These are phyloP conservation scores for Cataglyphis albicans DNA, from an alignment of 2,888 invertebrate species.

Conservation along the genomic window DNA sequence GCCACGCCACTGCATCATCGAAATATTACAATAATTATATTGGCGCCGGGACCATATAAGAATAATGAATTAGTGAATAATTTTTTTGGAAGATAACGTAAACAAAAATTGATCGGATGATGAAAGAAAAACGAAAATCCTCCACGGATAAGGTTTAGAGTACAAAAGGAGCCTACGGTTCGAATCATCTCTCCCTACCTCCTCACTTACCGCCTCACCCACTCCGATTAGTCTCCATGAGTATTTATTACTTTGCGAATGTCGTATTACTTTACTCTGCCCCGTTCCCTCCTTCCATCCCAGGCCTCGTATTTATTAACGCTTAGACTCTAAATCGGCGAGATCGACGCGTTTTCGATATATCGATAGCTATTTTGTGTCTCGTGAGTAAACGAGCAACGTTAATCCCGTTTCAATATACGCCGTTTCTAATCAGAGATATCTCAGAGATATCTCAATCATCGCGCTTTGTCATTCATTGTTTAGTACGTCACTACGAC, in stretches of 20 bases:
- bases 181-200: slow-evolving; percentile 20
- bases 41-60: slow-evolving; percentile 1
- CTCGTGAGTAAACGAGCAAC: not conserved
- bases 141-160: slow-evolving; percentile 69
- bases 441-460: not conserved
- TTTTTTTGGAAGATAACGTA: not conserved
- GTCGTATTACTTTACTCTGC: not conserved
- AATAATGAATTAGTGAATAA: not conserved
- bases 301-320: slow-evolving; percentile 71
- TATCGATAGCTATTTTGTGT: not conserved
- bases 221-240: slow-evolving; percentile 2
- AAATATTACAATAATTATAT: not conserved
- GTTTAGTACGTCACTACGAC: not conserved
- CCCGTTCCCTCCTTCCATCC: slow-evolving; percentile 32
- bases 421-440: not conserved
- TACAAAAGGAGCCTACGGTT: slow-evolving; percentile 73
- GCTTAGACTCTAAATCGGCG: slow-evolving; percentile 49
- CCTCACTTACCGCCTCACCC: not conserved
- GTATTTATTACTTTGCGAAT: slow-evolving; percentile 53
- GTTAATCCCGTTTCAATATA: not conserved
- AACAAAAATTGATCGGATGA: not conserved
- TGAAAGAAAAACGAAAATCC: slow-evolving; percentile 22
- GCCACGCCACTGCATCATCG: not conserved
- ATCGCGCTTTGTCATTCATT: not conserved
- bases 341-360: slow-evolving; percentile 21